Conservation (phyloP, 1,140 invertebrate genomes). For the Plutomurus gul region DNA sequence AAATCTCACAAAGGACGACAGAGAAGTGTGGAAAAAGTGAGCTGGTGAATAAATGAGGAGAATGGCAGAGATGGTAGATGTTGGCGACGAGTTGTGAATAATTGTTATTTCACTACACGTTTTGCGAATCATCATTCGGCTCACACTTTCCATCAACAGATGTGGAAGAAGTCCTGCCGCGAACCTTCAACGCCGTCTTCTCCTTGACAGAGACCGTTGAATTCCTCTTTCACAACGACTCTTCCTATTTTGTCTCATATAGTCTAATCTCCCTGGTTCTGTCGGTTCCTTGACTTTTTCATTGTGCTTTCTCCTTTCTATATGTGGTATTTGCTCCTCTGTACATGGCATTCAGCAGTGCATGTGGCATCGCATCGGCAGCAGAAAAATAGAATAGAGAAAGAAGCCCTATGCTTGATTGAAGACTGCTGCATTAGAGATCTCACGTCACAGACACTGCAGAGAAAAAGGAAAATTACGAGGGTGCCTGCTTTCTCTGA, state of each 20-base stretch:
- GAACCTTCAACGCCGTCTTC: neutral
- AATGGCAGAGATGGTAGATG: neutral
- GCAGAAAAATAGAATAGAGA: too few relatives aligned
- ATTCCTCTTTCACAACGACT: neutral
- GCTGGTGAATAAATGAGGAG: neutral
- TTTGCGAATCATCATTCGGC: conserved; percentile 8
- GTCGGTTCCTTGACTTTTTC: neutral
- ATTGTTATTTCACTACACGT: conserved; percentile 29
- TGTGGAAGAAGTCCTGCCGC: neutral
- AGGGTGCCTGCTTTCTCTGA: too few relatives aligned
- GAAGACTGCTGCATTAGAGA: too few relatives aligned
- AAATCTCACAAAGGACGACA: too few relatives aligned
- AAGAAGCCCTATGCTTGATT: too few relatives aligned
- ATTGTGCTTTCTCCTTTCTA: too few relatives aligned
- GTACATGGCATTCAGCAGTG: too few relatives aligned
- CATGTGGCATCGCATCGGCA: too few relatives aligned
- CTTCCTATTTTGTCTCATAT: neutral
- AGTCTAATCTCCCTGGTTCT: neutral
- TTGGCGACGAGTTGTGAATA: neutral
- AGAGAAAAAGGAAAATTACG: too few relatives aligned
- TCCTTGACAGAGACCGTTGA: neutral
- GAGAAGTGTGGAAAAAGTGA: neutral
- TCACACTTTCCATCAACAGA: conserved; percentile 34
- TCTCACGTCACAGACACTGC: too few relatives aligned
- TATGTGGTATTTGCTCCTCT: too few relatives aligned